phyloP scores from a whole-genome alignment of 2,888 invertebrate genomes.

The Drosophila anceps region DNA sequence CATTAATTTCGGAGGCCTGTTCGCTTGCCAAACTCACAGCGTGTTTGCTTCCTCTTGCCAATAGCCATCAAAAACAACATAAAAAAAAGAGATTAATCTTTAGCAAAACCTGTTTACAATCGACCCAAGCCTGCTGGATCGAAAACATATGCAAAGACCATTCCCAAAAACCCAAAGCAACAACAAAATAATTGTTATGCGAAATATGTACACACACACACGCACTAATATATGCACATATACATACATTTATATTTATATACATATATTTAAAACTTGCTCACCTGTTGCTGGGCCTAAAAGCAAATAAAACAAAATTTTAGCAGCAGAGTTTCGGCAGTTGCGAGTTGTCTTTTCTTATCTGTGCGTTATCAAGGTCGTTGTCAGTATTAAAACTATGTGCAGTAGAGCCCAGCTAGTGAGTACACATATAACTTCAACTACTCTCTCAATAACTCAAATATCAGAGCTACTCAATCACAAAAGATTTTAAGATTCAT shows the following conservation, averaged over 20 bases:
- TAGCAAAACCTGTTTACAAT: constrained; percentile 38
- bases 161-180: constrained; percentile 5
- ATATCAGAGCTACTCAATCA: background rate
- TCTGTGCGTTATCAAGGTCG: constrained; percentile 45
- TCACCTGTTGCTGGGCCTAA: constrained; percentile 39
- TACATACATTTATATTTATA: background rate
- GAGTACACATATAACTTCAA: background rate
- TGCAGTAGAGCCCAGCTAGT: background rate
- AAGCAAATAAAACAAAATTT: background rate
- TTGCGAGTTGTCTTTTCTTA: constrained; percentile 16
- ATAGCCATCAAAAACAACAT: constrained; percentile 28
- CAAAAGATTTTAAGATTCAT: background rate
- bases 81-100: constrained; percentile 39
- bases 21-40: constrained; percentile 27
- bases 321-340: background rate
- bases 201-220: background rate
- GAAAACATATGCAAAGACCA: constrained; percentile 18
- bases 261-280: background rate
- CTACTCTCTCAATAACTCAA: background rate
- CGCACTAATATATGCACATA: background rate
- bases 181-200: constrained; percentile 3
- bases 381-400: constrained; percentile 21
- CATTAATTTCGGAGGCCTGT: constrained; percentile 6
- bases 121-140: constrained; percentile 25
- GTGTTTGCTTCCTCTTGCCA: constrained; percentile 29